phyloP scores from a whole-genome alignment of 2,888 invertebrate genomes.

The Adelphocoris suturalis region DNA sequence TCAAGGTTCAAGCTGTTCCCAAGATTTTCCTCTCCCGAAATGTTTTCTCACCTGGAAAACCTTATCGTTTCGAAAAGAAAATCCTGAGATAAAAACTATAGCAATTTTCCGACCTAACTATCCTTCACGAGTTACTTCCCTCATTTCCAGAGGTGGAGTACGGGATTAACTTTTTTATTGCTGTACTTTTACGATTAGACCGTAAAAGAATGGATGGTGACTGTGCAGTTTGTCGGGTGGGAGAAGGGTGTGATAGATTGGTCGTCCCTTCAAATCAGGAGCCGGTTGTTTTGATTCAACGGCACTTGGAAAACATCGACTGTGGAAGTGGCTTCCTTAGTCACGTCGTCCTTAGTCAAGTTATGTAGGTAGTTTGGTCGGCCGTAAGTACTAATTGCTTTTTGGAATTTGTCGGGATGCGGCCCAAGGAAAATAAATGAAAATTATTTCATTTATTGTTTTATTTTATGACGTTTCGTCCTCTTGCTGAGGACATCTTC shows the following conservation, averaged over 20 bases:
- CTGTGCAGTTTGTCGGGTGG: conserved; percentile 15
- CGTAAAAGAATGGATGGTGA: conserved; percentile 31
- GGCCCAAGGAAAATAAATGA: no score
- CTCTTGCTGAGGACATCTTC: no score
- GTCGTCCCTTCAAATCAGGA: no score
- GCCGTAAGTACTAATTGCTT: no score
- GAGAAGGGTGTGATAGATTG: not conserved
- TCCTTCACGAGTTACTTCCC: not conserved
- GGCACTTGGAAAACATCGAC: no score
- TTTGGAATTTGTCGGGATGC: no score
- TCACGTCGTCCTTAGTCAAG: no score
- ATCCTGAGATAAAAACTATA: not conserved
- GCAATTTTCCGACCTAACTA: conserved; percentile 31
- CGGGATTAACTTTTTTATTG: conserved; percentile 26
- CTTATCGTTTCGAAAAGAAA: conserved; percentile 19
- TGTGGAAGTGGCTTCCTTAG: no score
- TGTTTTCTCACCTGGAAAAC: conserved; percentile 39
- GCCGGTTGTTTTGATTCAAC: no score
- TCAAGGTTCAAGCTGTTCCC: not conserved
- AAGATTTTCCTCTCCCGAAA: not conserved
- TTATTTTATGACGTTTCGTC: no score
- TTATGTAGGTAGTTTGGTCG: no score
- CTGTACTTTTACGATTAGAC: not conserved
- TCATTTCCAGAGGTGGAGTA: conserved; percentile 20
- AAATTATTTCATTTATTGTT: no score